Percentiles rank a stretch among this genome's conserved stretches.
Conservation (phyloP, 2,113 vertebrate species). For the Okapia johnstoni region DNA sequence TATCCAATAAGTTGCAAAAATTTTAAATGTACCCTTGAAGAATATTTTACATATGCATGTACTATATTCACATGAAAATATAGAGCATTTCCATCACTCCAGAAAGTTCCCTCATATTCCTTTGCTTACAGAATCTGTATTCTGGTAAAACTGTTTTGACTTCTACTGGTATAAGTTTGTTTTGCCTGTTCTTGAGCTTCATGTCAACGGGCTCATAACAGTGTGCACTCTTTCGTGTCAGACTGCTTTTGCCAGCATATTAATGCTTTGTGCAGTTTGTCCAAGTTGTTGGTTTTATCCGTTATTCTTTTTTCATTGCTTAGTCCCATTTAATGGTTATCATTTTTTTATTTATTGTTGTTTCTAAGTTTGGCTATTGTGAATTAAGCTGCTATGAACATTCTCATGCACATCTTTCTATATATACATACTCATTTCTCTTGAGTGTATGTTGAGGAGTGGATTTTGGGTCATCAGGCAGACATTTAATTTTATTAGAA, state of each 20-base stretch:
- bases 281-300: constrained; percentile 28
- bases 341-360: background rate
- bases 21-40: background rate
- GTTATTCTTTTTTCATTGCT: background rate
- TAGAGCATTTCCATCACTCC: background rate
- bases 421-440: background rate
- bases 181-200: background rate
- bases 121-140: background rate
- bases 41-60: background rate
- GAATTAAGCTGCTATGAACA: background rate
- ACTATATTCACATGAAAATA: background rate
- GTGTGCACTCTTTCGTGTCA: background rate
- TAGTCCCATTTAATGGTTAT: background rate
- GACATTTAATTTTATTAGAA: constrained; percentile 7
- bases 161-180: background rate
- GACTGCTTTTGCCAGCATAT: background rate
- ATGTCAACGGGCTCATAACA: background rate
- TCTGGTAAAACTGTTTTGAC: background rate
- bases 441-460: background rate
- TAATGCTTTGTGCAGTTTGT: background rate
- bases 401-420: background rate
- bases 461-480: constrained; percentile 6
- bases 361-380: background rate
- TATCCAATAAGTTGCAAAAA: background rate
- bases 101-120: background rate